Base-by-base conservation (phyloP, 1,140 invertebrate genomes). In the Drosophila prosaltans region DNA sequence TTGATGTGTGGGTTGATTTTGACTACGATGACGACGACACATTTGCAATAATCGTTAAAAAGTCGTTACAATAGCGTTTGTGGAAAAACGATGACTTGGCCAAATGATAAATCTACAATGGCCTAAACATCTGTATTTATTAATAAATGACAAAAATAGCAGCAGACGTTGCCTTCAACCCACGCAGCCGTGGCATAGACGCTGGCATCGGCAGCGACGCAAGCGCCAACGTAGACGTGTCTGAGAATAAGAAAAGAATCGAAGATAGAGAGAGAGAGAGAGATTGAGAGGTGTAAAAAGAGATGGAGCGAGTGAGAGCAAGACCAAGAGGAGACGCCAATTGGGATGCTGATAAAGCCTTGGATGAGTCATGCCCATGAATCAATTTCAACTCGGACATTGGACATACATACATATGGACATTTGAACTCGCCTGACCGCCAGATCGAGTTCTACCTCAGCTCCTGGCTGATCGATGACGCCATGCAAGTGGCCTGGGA, bases 41-140 rank as follows among this genome's bases (percentile, higher is more conserved):
- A 71, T 72, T 80, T 36, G 67, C 84, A 83, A 81, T 88, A 75
- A 89, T 88, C 84, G 84, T 88, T 84, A 88, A 88, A 88, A 83
- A 80, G 83, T 88, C 76, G 70, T 88, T 88, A 88, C 70, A 69
- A 81, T 51, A 69, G 83, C 77, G 32, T 89, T 74, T 69, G 80
- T 89, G 70, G 73, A 89, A 89, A 88, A 80, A 63, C 66, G 73
- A 80, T 84, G 80, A 84, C 76, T 81, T 61, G 57, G 80, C 41
- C 66, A 51, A 48, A 68, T 78, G 74, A 76, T 61, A 36, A 65
- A 72, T 59, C 54, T 32, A 70, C 57, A 79, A 79, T 67, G 64
- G 67, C 66, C 63, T 51, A 72, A 69, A 75, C 69, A 79, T 80
- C 76, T 82, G 62, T 73, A 80, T 77, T 69, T 70, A 86, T 82